Evolutionary conservation across 2,113 vertebrate genomes (phyloP), one percentile per base, ranked within the genome.

Genomic region (Furnarius figulus): DNA sequence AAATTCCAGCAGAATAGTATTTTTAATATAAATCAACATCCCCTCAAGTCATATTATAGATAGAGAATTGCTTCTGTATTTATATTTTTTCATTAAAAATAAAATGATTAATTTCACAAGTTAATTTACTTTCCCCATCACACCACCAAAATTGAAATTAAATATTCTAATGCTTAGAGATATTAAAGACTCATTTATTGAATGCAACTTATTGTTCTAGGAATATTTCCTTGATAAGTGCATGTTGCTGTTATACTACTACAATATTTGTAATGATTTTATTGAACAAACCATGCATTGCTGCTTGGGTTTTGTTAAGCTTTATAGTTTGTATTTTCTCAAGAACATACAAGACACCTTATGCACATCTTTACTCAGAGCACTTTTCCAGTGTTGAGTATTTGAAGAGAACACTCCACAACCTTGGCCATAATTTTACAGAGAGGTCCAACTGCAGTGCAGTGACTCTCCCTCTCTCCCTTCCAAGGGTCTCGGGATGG

Each of bases 1-100:
- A 97, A 98, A 97, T 96, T 97, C 91, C 77, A 91, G 50, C 46
- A 95, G 94, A 97, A 97, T 90, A 88, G 67, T 95, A 96, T 97
- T 98, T 98, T 98, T 97, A 98, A 90, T 95, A 97, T 96, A 98
- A 97, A 96, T 87, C 82, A 95, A 96, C 97, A 95, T 92, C 94
- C 95, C 95, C 97, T 95, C 90, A 94, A 98, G 97, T 97, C 89
- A 97, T 95, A 96, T 96, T 97, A 97, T 78, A 98, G 90, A 96
- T 78, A 96, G 33, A 90, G 59, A 91, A 97, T 95, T 97, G 80
- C 83, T 96, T 96, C 94, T 97, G 77, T 98, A 98, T 98, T 97
- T 98, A 95, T 98, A 96, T 97, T 96, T 97, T 98, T 98, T 97
- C 96, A 98, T 98, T 98, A 97, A 97, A 98, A 97, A 98, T 95